Conservation (phyloP, 2,888 invertebrate species). For the Drosophila barbarae region DNA sequence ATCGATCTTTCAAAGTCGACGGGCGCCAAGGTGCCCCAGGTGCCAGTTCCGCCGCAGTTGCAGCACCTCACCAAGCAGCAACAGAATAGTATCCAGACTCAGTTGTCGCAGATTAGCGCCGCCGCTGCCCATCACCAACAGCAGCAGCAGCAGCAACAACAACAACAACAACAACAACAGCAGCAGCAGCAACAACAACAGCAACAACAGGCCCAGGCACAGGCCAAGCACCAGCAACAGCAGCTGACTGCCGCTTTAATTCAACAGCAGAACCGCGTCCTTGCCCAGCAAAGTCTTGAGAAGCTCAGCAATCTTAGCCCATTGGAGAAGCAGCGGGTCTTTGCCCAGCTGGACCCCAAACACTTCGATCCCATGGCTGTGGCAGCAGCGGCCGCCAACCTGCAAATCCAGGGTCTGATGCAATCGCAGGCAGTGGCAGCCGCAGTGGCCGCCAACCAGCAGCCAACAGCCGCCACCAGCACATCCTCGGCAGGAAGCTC, state of each 20-base stretch:
- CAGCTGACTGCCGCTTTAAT: constrained; percentile 83
- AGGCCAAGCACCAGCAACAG: constrained; percentile 83
- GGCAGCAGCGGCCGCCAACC: constrained; percentile 76
- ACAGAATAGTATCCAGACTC: constrained; percentile 76
- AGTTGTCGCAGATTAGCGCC: constrained; percentile 76
- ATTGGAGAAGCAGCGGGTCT: constrained; percentile 82
- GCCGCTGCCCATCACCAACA: constrained; percentile 76
- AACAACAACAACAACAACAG: constrained; percentile 76
- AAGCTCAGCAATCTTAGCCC: constrained; percentile 82
- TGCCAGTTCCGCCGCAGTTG: constrained; percentile 67
- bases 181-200: constrained; percentile 80
- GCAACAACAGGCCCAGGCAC: constrained; percentile 69
- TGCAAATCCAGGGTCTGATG: constrained; percentile 76
- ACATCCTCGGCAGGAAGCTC: constrained; percentile 41
- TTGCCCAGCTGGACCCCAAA: constrained; percentile 81
- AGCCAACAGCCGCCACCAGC: constrained; percentile 44
- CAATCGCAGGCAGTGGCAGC: constrained; percentile 76
- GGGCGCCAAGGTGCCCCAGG: constrained; percentile 55
- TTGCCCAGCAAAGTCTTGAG: constrained; percentile 84
- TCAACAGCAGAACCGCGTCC: constrained; percentile 84
- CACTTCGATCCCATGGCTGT: constrained; percentile 79
- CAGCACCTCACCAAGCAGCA: constrained; percentile 78
- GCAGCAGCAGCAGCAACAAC: constrained; percentile 66
- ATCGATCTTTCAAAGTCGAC: constrained; percentile 76
- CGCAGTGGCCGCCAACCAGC: constrained; percentile 73